Conservation (phyloP, 2,888 invertebrate genomes). For the Lycia hirtaria region DNA sequence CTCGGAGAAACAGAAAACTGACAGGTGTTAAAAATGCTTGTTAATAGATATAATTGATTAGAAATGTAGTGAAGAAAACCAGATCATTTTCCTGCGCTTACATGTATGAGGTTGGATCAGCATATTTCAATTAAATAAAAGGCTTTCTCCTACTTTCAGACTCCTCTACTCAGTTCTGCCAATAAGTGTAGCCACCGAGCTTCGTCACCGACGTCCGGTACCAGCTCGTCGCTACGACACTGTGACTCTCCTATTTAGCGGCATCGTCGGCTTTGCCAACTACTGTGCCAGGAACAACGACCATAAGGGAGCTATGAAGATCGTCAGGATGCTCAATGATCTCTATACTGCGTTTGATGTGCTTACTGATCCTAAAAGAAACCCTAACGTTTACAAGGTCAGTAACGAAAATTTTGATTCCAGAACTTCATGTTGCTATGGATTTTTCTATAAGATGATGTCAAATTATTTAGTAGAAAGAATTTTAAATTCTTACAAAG, state of each 20-base stretch:
- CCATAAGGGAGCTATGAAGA: constrained; percentile 97
- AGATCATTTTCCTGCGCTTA: not conserved
- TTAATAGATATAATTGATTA: not conserved
- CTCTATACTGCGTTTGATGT: constrained; percentile 97
- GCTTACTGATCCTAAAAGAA: constrained; percentile 95
- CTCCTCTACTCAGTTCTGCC: constrained; percentile 97
- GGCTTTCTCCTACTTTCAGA: constrained; percentile 78
- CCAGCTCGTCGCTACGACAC: constrained; percentile 94
- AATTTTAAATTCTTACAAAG: too few species aligned
- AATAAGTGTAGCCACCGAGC: constrained; percentile 96
- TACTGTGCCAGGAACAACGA: constrained; percentile 96
- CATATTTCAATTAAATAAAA: too few species aligned
- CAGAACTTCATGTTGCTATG: too few species aligned
- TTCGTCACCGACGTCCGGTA: constrained; percentile 96
- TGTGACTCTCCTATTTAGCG: constrained; percentile 97
- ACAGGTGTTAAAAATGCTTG: constrained; percentile 86
- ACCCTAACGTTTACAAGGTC: constrained; percentile 98
- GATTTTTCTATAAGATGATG: too few species aligned
- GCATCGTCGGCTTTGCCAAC: constrained; percentile 94
- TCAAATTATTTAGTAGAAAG: too few species aligned
- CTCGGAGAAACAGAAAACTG: constrained; percentile 97
- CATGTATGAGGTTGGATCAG: too few species aligned
- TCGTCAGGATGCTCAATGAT: constrained; percentile 96
- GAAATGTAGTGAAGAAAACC: not conserved
- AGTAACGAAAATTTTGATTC: too few species aligned